Evolutionary conservation across 2,888 invertebrate species (phyloP).

Genomic region (Meghimatium bilineatum): DNA sequence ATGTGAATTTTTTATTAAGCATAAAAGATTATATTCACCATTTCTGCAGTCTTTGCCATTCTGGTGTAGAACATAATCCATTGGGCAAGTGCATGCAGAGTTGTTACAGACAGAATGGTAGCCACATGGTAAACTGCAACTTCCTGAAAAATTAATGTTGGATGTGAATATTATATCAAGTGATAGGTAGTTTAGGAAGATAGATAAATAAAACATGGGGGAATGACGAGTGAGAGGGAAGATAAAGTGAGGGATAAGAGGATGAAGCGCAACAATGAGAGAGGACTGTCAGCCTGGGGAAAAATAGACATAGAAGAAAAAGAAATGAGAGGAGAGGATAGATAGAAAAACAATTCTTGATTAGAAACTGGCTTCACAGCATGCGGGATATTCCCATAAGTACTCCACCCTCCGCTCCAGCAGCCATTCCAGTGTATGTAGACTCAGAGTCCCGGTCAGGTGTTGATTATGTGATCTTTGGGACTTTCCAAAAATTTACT

Average conservation of each 20-base stretch:
- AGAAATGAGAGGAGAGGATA: too few relatives aligned
- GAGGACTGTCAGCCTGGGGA: background rate
- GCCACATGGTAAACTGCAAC: conserved; percentile 55
- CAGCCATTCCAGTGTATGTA: too few relatives aligned
- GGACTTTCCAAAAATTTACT: too few relatives aligned
- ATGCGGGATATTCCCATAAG: too few relatives aligned
- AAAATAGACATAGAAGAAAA: background rate
- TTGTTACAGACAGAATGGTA: conserved; percentile 56
- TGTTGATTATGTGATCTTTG: too few relatives aligned
- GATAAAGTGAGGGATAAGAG: conserved; percentile 6
- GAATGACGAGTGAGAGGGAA: conserved; percentile 25
- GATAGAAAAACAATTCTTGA: too few relatives aligned
- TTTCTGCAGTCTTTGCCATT: conserved; percentile 64
- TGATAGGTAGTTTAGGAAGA: too few relatives aligned
- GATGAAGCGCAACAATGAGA: background rate
- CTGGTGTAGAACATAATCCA: conserved; percentile 52
- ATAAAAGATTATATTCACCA: conserved; percentile 51
- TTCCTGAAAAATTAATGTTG: background rate
- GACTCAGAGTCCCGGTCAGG: too few relatives aligned
- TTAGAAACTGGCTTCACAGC: too few relatives aligned
- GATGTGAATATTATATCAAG: background rate
- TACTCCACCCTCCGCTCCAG: too few relatives aligned
- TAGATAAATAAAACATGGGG: conserved; percentile 17
- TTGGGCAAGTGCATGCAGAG: conserved; percentile 55
- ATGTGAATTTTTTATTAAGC: too few relatives aligned